Conservation (phyloP, 2,113 vertebrate species). For the Rhombomys opimus region DNA sequence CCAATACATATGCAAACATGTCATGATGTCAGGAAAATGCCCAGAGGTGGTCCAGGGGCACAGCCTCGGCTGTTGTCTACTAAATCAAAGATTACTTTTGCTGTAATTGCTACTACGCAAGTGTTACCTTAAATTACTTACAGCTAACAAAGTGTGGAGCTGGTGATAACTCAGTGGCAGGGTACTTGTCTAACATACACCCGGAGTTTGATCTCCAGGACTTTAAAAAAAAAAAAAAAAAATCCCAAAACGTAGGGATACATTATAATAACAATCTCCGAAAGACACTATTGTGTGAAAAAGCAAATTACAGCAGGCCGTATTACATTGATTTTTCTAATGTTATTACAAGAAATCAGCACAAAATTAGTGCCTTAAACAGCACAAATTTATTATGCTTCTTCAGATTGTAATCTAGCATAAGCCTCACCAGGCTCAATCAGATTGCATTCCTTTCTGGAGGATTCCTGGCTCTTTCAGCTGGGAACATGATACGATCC, state of each 20-base stretch:
- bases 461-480: background rate
- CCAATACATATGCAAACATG: background rate
- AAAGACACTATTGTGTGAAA: background rate
- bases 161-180: background rate
- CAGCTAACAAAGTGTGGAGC: background rate
- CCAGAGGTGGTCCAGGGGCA: background rate
- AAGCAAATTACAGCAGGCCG: background rate
- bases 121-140: background rate
- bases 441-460: background rate
- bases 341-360: background rate
- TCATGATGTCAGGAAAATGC: background rate
- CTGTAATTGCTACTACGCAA: background rate
- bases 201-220: background rate
- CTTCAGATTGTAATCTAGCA: background rate
- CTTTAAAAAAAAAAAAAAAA: background rate
- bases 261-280: background rate
- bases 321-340: background rate
- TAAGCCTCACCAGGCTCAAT: background rate
- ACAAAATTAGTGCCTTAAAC: background rate
- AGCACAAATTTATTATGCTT: background rate
- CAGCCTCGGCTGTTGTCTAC: background rate
- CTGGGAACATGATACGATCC: background rate
- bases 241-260: background rate
- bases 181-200: background rate
- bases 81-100: background rate